Base-by-base conservation (phyloP, 2,888 invertebrate species). In the Drosophila parthenogenetica region DNA sequence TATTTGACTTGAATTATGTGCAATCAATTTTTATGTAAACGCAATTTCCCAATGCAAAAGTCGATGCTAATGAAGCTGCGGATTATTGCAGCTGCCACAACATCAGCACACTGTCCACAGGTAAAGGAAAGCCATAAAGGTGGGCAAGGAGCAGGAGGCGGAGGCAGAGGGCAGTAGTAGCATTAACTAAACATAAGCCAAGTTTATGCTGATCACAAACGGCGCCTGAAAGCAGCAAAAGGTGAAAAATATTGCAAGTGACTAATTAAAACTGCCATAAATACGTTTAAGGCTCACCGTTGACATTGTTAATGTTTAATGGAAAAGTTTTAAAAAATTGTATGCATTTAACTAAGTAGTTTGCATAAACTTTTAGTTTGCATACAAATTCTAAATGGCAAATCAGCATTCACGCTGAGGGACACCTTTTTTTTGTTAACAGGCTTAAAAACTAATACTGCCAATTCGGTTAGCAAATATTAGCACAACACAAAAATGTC, bases 221-320 rank as follows among this genome's bases (percentile, higher is more conserved):
- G 66, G 73, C 67, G 77, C 63, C 62, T 48, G 53, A 49, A 57
- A 37, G 37, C 71, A 69, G 29, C 43, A 50, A 68, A 64, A 67
- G 72, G 59, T 55, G 62, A 53, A 46, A 69, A 67, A 77, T 49
- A 50, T 60, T 63, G 50, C 74, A 46, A 51, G 74, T 79, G 77
- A 42, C 80, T 81, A 81, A 87, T 84, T 84, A 84, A 81, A 76
- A 87, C 77, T 81, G 66, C 79, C 87, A 87, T 84, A 85, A 84
- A 71, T 61, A 69, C 72, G 42, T 22, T n/a, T 57, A 43, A 53
- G 55, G 32, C 54, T 54, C 42, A 48, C 5, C 19, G 63, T 71
- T 73, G 81, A 70, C 74, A 79, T 67, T 68, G 74, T 50, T 61
- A 58, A 67, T 62, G 61, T 10, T 61, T 60, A 69, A 69, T 60